A percentile compares a stretch with the other conserved stretches of the same genome.
Conservation (phyloP, 1,140 invertebrate genomes). For the Orius insidiosus region DNA sequence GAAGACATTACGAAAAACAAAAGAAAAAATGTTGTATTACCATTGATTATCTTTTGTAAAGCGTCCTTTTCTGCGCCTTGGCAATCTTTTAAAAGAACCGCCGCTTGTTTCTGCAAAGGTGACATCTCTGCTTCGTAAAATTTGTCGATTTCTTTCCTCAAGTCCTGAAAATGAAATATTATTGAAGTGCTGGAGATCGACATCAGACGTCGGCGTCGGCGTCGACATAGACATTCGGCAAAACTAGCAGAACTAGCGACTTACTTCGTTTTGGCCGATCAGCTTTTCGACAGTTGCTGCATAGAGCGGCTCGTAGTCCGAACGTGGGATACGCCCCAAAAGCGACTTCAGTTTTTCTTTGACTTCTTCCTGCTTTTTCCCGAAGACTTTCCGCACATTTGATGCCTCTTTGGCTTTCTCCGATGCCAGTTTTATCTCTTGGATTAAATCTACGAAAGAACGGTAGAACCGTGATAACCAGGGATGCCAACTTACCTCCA, state of each 20-base stretch:
- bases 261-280: conserved; percentile 15
- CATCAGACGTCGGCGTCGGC: no score
- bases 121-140: conserved; percentile 55
- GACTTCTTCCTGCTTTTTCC: conserved; percentile 32
- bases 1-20: neutral
- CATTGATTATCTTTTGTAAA: conserved; percentile 43
- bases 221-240: no score
- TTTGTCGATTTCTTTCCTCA: conserved; percentile 55
- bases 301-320: conserved; percentile 14
- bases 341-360: conserved; percentile 13
- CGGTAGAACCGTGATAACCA: neutral
- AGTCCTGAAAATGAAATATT: conserved; percentile 27
- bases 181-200: no score
- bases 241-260: no score
- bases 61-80: conserved; percentile 44
- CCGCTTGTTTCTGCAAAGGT: conserved; percentile 56
- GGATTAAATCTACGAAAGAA: conserved; percentile 48
- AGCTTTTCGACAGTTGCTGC: conserved; percentile 39
- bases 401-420: conserved; percentile 44
- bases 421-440: conserved; percentile 52
- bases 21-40: conserved; percentile 1
- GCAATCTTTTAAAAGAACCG: conserved; percentile 62
- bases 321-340: conserved; percentile 7
- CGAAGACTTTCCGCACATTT: conserved; percentile 54
- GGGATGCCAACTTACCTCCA: conserved; percentile 3